Evolutionary conservation across 1,140 invertebrate species (phyloP).

Genomic region (Drosophila aff.): DNA sequence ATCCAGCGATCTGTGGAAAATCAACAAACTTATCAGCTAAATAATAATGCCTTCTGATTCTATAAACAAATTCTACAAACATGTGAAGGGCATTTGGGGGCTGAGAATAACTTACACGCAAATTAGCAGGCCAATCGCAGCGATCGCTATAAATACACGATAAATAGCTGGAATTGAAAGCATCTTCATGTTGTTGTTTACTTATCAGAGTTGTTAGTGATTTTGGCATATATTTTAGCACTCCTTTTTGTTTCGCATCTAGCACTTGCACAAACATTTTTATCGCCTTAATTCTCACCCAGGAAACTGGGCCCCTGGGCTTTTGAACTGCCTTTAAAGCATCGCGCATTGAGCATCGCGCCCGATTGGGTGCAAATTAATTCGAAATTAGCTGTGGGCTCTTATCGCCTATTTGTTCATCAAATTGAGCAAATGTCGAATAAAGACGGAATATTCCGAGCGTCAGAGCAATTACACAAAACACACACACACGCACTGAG

Average conservation of each 20-base stretch:
- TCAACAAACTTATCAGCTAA: constrained; percentile 24
- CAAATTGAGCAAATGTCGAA: constrained; percentile 35
- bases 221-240: constrained; percentile 18
- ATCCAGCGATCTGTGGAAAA: background rate
- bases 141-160: constrained; percentile 41
- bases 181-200: constrained; percentile 38
- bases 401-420: constrained; percentile 35
- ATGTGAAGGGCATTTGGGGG: constrained; percentile 54
- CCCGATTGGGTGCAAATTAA: constrained; percentile 66
- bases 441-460: constrained; percentile 38
- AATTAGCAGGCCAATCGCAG: constrained; percentile 28
- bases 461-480: constrained; percentile 8
- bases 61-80: constrained; percentile 22
- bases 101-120: constrained; percentile 32
- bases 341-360: constrained; percentile 20
- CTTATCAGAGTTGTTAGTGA: constrained; percentile 49
- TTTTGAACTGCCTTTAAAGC: constrained; percentile 24
- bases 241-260: constrained; percentile 22
- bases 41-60: constrained; percentile 18
- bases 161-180: constrained; percentile 34
- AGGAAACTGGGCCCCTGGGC: no score
- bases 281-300: constrained; percentile 19
- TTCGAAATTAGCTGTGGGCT: constrained; percentile 52
- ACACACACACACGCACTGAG: background rate
- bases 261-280: constrained; percentile 38